phyloP scores from a whole-genome alignment of 1,140 invertebrate species.

The Cotesia typhae region DNA sequence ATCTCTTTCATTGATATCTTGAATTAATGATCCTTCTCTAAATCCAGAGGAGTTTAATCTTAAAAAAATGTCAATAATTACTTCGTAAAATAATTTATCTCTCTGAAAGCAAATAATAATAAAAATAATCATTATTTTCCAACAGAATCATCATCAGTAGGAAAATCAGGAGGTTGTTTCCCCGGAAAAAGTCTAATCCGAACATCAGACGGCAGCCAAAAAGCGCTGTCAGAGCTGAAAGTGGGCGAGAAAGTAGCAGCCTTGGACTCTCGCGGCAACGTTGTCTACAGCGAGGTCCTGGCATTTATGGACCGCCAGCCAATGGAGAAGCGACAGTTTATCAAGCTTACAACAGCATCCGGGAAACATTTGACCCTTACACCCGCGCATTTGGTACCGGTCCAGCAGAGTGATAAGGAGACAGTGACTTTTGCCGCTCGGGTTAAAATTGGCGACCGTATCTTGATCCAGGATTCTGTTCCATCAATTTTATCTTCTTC shows the following conservation, averaged over 20 bases:
- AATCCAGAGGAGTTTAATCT: no score
- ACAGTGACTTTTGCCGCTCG: slow-evolving; percentile 69
- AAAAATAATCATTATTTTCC: slow-evolving; percentile 46
- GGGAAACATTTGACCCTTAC: slow-evolving; percentile 81
- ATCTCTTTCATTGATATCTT: no score
- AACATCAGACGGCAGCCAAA: slow-evolving; percentile 64
- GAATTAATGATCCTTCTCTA: no score
- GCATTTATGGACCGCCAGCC: slow-evolving; percentile 87
- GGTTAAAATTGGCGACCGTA: slow-evolving; percentile 66
- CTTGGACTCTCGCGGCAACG: slow-evolving; percentile 71
- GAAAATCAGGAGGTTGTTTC: slow-evolving; percentile 85
- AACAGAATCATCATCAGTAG: slow-evolving; percentile 90
- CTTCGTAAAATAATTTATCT: no score
- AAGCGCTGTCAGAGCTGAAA: slow-evolving; percentile 71
- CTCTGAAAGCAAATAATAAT: neutral
- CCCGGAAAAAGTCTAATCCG: slow-evolving; percentile 71
- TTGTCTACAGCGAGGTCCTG: slow-evolving; percentile 86
- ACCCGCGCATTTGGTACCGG: slow-evolving; percentile 81
- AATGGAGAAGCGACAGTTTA: slow-evolving; percentile 73
- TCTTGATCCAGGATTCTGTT: slow-evolving; percentile 65
- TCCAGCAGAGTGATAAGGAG: slow-evolving; percentile 40
- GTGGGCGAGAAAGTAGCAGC: slow-evolving; percentile 85
- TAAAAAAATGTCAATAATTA: no score
- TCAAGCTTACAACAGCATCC: slow-evolving; percentile 75
- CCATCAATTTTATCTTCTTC: slow-evolving; percentile 49